Conservation (phyloP, 1,140 invertebrate genomes). For the Helicoverpa armigera region DNA sequence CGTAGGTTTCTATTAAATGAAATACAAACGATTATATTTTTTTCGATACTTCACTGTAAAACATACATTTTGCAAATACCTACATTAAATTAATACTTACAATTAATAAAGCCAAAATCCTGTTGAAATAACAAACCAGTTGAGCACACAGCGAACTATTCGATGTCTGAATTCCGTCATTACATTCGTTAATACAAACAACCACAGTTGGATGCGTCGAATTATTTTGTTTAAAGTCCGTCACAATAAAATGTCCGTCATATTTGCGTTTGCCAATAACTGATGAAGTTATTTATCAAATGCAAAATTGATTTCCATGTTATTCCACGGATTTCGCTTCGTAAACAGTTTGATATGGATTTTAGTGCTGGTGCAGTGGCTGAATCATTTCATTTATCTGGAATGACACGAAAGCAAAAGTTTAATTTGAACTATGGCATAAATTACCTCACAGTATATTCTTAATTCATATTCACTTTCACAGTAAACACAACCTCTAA, state of each 20-base stretch:
- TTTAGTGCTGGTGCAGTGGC: neutral
- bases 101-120: neutral
- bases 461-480: too few species aligned
- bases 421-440: neutral
- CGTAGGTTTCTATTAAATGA: too few species aligned
- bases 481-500: too few species aligned
- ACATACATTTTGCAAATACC: too few species aligned
- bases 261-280: conserved; percentile 23
- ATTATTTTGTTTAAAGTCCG: conserved; percentile 36
- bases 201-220: conserved; percentile 21
- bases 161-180: conserved; percentile 14
- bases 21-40: too few species aligned
- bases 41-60: too few species aligned
- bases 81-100: too few species aligned
- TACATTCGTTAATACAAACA: conserved; percentile 4
- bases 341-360: neutral
- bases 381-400: neutral
- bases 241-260: conserved; percentile 12
- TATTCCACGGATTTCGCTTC: neutral
- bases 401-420: neutral
- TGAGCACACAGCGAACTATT: too few species aligned
- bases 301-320: conserved; percentile 18
- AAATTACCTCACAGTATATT: too few species aligned
- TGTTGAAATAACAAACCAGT: conserved; percentile 22
- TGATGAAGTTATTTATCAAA: conserved; percentile 39